Evolutionary conservation across 2,888 invertebrate species (phyloP), one percentile per base, ranked within the genome.

Genomic region (Zygaena filipendulae): DNA sequence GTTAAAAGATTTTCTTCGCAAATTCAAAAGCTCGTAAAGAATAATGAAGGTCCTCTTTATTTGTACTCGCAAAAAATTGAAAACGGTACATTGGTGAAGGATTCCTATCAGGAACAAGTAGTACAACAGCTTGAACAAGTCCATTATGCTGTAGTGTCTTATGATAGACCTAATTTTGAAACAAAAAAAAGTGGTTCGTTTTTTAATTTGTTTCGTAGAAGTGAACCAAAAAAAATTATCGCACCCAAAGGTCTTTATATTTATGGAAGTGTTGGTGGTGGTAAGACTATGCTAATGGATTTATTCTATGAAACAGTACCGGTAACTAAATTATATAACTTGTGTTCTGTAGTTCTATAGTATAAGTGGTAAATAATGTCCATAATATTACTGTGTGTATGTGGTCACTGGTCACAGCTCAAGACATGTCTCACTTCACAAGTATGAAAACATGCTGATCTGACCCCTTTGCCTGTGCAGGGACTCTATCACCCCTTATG

Each of bases 281-380:
- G 99, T 23, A 99, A 99, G 82, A 99, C 99, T 4, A 98, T 98
- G 90, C 75, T 99, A 32, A 99, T 99, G 99, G 98, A 99, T 74
- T 74, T 99, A 50, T 98, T 99, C 75, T 95, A 90, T 79, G 87
- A 94, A 47, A 69, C 67, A 40, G 49, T 71, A 13, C 77, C 79
- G 30, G 72, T 74, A 56, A 59, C 55, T 11, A 13, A 34, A 13
- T 12, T 21, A n/a, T n/a, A n/a, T n/a, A n/a, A n/a, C n/a, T n/a
- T n/a, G n/a, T n/a, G n/a, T n/a, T n/a, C n/a, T n/a, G n/a, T n/a
- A n/a, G n/a, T n/a, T n/a, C n/a, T n/a, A n/a, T n/a, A n/a, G n/a
- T n/a, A n/a, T n/a, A n/a, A n/a, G n/a, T n/a, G n/a, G n/a, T n/a
- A n/a, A n/a, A n/a, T n/a, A n/a, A n/a, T n/a, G n/a, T n/a, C n/a